Percentiles rank a stretch among this genome's conserved stretches.
Conservation (phyloP, 2,888 invertebrate species). For the Eledona agricola region DNA sequence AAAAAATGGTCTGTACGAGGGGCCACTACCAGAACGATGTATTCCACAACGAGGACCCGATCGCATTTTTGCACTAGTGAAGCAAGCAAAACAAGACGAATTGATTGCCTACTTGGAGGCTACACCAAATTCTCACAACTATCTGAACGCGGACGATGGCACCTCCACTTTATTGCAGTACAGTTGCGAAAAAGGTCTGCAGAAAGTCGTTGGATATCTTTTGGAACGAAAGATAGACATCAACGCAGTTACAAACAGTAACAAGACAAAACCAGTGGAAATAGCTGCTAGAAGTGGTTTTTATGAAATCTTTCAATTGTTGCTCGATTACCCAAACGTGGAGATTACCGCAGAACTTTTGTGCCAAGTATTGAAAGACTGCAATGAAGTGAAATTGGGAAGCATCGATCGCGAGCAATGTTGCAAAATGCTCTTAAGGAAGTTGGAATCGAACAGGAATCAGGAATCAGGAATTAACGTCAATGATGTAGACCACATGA, state of each 20-base stretch:
- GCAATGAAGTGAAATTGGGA: constrained; percentile 60
- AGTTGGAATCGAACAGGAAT: constrained; percentile 57
- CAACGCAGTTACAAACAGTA: constrained; percentile 64
- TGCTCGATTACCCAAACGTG: constrained; percentile 62
- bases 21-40: constrained; percentile 43
- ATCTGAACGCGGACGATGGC: constrained; percentile 55
- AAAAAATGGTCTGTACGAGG: constrained; percentile 55
- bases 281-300: constrained; percentile 71
- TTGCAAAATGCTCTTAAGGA: constrained; percentile 69
- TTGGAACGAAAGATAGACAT: constrained; percentile 66
- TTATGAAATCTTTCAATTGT: constrained; percentile 65
- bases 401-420: constrained; percentile 69
- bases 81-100: constrained; percentile 46
- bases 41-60: constrained; percentile 27
- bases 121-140: constrained; percentile 29
- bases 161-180: constrained; percentile 61
- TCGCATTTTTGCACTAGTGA: constrained; percentile 35
- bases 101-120: constrained; percentile 47
- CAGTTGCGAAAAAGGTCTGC: constrained; percentile 63
- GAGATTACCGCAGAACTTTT: constrained; percentile 44
- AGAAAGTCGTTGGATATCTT: constrained; percentile 64
- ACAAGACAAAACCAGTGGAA: constrained; percentile 66
- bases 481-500: constrained; percentile 49
- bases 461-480: no score
- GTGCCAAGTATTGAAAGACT: constrained; percentile 47